Percentiles rank a stretch among this genome's conserved stretches.
Conservation (phyloP, 2,113 vertebrate genomes). For the Himantopus leucocephalus region DNA sequence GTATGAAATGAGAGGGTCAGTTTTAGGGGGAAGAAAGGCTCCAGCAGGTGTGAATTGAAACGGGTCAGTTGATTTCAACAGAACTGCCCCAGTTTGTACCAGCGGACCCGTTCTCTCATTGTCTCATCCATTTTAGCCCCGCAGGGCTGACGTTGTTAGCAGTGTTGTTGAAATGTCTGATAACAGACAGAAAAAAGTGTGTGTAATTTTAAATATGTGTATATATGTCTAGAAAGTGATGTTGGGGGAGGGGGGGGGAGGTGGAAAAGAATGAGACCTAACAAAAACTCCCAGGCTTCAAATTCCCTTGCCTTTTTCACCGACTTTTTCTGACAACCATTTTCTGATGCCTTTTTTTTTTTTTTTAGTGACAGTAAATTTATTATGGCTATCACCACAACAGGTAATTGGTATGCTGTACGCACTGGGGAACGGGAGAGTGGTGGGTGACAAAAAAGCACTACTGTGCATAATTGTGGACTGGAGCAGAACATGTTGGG, state of each 20-base stretch:
- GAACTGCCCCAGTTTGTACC: fast-evolving
- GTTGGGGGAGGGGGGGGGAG: fast-evolving
- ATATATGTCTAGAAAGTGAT: neutral
- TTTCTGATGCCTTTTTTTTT: neutral
- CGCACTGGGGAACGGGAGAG: neutral
- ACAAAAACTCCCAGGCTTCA: neutral
- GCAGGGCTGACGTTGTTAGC: neutral
- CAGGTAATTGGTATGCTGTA: neutral
- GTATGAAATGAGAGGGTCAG: neutral
- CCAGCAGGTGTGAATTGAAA: neutral
- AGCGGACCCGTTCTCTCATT: neutral
- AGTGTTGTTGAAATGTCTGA: neutral
- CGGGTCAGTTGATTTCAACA: neutral
- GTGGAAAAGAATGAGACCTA: neutral
- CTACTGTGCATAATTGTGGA: neutral
- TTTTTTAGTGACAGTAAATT: neutral
- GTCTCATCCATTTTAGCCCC: neutral
- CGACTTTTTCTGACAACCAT: neutral
- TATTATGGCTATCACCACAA: neutral
- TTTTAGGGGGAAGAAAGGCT: neutral
- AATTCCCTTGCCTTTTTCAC: neutral
- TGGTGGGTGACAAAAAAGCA: neutral
- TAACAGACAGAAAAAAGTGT: neutral
- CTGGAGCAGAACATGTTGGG: neutral
- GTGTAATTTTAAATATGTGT: neutral